Evolutionary conservation across 2,797 vertebrate genomes (phyloP).

Genomic region (Tenualosa thibaudeaui): DNA sequence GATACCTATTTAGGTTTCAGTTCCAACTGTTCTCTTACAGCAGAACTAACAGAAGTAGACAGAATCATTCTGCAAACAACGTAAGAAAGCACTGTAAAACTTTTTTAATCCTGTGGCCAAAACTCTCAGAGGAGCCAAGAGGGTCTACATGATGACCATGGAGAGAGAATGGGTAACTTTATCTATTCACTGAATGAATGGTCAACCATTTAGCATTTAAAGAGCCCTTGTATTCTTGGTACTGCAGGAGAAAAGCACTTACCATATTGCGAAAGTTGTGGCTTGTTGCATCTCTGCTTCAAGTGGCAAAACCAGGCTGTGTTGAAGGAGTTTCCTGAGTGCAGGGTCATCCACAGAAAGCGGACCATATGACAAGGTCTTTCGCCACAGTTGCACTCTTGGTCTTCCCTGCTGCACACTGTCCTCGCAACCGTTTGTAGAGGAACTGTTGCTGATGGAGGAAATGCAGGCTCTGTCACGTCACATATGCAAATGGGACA

Average conservation of each 20-base stretch:
- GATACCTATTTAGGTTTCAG: neutral
- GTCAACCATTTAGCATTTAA: neutral
- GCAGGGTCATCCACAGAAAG: constrained; percentile 10
- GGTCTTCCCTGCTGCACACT: constrained; percentile 52
- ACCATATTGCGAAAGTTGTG: constrained; percentile 40
- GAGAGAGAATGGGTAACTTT: neutral
- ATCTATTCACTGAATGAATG: neutral
- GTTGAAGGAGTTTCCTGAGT: constrained; percentile 9
- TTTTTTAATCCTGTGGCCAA: neutral
- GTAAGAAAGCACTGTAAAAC: neutral
- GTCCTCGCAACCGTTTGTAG: constrained; percentile 49
- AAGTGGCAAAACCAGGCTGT: constrained; percentile 23
- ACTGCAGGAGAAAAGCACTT: constrained; percentile 40
- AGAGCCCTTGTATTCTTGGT: neutral
- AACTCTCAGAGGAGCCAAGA: neutral
- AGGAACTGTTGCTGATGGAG: constrained; percentile 65
- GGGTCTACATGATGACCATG: neutral
- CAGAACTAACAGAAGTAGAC: neutral
- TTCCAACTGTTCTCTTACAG: neutral
- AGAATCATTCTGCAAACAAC: neutral
- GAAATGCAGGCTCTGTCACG: constrained; percentile 58
- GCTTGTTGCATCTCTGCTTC: constrained; percentile 22
- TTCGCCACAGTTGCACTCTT: constrained; percentile 39
- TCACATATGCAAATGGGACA: constrained; percentile 76
- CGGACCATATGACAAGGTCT: constrained; percentile 42